phyloP scores from a whole-genome alignment of 1,140 invertebrate genomes.

The Penaeus indicus region DNA sequence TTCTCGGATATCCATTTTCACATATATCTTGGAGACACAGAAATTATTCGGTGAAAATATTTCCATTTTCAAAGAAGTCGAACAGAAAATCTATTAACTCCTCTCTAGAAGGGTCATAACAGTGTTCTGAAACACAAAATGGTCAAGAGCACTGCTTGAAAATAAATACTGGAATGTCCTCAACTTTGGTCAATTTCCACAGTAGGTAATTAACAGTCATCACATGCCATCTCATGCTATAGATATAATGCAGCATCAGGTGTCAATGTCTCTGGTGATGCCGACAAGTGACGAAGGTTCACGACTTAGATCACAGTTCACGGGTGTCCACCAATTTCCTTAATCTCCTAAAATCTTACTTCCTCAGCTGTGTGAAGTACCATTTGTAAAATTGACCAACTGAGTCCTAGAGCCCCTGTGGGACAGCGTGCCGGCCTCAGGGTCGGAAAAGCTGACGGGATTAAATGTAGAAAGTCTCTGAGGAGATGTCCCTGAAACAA shows the following conservation, averaged over 20 bases:
- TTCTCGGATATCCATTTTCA: too few species aligned
- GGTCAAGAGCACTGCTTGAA: not conserved
- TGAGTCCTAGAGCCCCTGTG: constrained; percentile 57
- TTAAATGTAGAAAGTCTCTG: constrained; percentile 35
- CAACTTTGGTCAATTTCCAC: constrained; percentile 45
- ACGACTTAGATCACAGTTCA: constrained; percentile 12
- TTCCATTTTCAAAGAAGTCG: too few species aligned
- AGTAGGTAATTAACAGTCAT: constrained; percentile 10
- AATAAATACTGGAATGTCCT: constrained; percentile 48
- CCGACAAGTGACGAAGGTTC: not conserved
- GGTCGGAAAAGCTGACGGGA: constrained; percentile 46
- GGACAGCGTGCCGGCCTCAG: constrained; percentile 52
- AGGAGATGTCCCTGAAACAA: constrained; percentile 43
- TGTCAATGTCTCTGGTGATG: constrained; percentile 19
- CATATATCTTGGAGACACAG: too few species aligned
- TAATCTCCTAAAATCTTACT: constrained; percentile 26
- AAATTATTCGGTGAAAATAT: too few species aligned
- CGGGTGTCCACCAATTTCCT: constrained; percentile 20
- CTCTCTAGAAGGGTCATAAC: constrained; percentile 5
- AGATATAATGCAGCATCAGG: not conserved
- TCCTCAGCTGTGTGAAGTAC: constrained; percentile 46
- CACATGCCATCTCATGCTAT: not conserved
- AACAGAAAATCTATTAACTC: constrained; percentile 16
- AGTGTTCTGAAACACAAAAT: not conserved
- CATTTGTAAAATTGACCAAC: constrained; percentile 49